Evolutionary conservation across 1,140 invertebrate species (phyloP).

Genomic region (Heliconius melpomene): DNA sequence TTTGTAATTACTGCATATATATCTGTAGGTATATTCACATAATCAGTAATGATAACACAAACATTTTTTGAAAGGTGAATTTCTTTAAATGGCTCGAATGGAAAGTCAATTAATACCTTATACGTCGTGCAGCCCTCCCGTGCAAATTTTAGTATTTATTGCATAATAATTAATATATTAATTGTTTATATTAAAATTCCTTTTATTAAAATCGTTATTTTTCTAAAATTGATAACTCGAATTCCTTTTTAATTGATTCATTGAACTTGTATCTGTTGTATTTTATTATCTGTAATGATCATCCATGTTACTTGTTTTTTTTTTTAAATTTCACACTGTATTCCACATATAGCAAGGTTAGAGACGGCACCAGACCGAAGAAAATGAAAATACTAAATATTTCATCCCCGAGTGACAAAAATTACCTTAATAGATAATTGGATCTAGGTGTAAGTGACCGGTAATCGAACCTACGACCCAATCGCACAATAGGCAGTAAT

Average conservation of each 20-base stretch:
- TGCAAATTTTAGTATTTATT: not conserved
- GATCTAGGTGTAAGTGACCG: no score
- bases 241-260: no score
- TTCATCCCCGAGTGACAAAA: no score
- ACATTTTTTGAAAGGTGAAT: not conserved
- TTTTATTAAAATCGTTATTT: not conserved
- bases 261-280: no score
- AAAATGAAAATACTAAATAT: no score
- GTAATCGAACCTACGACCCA: not conserved
- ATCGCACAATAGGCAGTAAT: not conserved
- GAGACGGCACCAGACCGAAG: no score
- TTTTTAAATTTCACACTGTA: no score
- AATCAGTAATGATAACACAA: not conserved
- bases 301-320: no score
- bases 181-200: not conserved
- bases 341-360: no score
- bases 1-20: not conserved
- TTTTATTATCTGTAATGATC: no score
- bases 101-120: not conserved
- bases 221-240: not conserved
- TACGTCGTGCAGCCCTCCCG: not conserved
- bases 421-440: no score
- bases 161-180: not conserved
- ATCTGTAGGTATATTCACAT: not conserved
- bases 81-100: not conserved